Evolutionary conservation across 2,797 vertebrate genomes (phyloP).

Genomic region (Tapera naevia): DNA sequence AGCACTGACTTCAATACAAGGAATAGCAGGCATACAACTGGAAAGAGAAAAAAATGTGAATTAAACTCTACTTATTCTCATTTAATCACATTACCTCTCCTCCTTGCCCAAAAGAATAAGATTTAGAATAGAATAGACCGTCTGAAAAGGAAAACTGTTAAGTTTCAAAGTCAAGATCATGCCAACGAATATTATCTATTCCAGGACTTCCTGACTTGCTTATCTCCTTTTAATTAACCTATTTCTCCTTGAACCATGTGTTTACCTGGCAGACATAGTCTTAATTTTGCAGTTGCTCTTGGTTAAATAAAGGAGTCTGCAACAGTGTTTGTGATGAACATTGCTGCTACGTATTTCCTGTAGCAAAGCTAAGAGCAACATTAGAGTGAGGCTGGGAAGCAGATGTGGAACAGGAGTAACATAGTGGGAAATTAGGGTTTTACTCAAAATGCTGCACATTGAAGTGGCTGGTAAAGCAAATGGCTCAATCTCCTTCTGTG

Average conservation of each 20-base stretch:
- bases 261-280: constrained; percentile 3
- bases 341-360: neutral
- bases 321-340: neutral
- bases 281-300: neutral
- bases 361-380: neutral
- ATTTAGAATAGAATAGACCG: constrained; percentile 22
- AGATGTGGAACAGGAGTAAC: neutral
- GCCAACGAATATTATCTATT: constrained; percentile 38
- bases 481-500: neutral
- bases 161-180: constrained; percentile 51
- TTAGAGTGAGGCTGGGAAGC: neutral
- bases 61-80: constrained; percentile 36
- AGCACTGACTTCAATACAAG: neutral
- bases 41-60: neutral
- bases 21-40: neutral
- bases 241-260: constrained; percentile 25
- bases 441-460: neutral
- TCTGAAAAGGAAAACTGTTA: constrained; percentile 21
- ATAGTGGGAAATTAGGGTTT: neutral
- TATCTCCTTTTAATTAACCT: constrained; percentile 62
- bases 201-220: constrained; percentile 20
- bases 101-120: neutral
- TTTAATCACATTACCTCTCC: constrained; percentile 26
- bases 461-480: neutral
- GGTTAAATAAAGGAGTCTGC: neutral